These are phyloP conservation scores for Rhinoraja longicauda DNA, from an alignment of 2,797 vertebrate genomes.

Conservation along the genomic window DNA sequence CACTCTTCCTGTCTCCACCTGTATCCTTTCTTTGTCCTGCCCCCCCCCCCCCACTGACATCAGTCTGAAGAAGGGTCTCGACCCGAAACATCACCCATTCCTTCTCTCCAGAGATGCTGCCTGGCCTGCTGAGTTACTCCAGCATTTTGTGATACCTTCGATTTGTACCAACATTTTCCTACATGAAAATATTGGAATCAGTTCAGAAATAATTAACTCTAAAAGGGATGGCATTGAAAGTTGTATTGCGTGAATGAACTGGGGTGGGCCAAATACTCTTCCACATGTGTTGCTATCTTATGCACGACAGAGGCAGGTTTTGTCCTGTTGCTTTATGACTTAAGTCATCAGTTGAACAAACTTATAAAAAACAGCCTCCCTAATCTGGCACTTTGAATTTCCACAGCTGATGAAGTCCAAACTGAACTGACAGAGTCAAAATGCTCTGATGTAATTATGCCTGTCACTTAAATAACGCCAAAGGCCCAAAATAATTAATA, in stretches of 20 bases:
- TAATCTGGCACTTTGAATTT: not conserved
- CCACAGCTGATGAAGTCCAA: not conserved
- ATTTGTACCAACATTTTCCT: too few species aligned
- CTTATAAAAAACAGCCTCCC: not conserved
- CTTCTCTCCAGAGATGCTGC: too few species aligned
- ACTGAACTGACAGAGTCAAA: not conserved
- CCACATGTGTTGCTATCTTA: not conserved
- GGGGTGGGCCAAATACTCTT: not conserved
- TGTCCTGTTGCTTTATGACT: not conserved
- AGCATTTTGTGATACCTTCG: too few species aligned
- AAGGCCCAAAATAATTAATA: not conserved
- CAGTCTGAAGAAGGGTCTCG: too few species aligned
- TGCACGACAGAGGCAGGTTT: not conserved
- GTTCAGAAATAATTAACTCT: not conserved
- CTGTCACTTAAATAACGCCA: not conserved
- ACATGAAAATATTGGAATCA: too few species aligned
- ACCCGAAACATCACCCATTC: too few species aligned
- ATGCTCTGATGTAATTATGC: not conserved
- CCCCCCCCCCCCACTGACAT: too few species aligned
- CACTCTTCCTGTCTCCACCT: too few species aligned
- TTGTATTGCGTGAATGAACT: not conserved
- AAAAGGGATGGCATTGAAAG: not conserved
- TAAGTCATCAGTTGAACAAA: not conserved
- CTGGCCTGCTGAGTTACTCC: too few species aligned
- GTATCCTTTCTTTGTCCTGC: too few species aligned